A percentile compares a stretch with the other conserved stretches of the same genome.
Evolutionary conservation across 2,113 vertebrate genomes (phyloP).

Genomic region (Onychostoma macrolepis): DNA sequence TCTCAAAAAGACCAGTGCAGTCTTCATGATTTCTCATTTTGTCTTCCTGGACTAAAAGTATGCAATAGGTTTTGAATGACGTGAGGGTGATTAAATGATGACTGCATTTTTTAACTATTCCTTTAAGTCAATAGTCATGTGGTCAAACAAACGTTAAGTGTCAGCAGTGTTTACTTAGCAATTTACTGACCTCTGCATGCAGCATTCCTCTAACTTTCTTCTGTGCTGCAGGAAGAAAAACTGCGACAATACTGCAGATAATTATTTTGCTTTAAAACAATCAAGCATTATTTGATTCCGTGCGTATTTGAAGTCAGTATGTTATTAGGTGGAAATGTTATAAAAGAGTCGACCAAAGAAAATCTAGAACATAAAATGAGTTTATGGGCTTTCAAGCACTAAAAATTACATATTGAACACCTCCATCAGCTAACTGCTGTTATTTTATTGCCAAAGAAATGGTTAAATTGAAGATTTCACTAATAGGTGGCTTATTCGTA

Average conservation of each 20-base stretch:
- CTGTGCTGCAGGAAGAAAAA: not conserved
- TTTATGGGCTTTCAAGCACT: not conserved
- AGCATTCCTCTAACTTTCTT: slow-evolving; percentile 15
- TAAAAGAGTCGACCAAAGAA: not conserved
- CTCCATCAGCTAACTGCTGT: not conserved
- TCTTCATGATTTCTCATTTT: not conserved
- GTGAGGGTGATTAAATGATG: not conserved
- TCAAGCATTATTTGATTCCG: not conserved
- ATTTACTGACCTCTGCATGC: not conserved
- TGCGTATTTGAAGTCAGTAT: not conserved
- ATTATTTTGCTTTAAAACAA: slow-evolving; percentile 1
- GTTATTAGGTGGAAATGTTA: not conserved
- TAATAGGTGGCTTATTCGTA: not conserved
- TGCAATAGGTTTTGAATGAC: not conserved
- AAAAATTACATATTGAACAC: not conserved
- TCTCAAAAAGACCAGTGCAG: not conserved
- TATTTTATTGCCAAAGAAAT: not conserved
- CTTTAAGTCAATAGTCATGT: slow-evolving; percentile 18
- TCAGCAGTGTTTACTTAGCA: not conserved
- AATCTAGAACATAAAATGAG: not conserved
- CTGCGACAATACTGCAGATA: not conserved
- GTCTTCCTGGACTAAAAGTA: not conserved
- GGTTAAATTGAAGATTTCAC: not conserved
- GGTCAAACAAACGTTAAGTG: not conserved
- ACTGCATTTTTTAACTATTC: not conserved